Evolutionary conservation across 2,888 invertebrate genomes (phyloP).

Genomic region (Epinotia ramella): DNA sequence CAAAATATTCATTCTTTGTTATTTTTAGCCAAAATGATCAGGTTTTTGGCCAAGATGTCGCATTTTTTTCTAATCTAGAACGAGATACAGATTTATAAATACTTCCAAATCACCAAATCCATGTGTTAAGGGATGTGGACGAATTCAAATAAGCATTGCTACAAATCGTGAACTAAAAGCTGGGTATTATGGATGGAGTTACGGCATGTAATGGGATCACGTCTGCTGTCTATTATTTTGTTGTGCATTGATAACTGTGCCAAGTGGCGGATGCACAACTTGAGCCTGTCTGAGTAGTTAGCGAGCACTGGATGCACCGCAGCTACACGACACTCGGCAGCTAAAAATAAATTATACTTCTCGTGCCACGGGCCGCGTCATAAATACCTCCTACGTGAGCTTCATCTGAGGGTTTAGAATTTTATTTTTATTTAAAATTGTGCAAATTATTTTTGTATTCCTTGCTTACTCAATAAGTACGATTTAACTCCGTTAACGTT

Average conservation of each 20-base stretch:
- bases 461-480: not conserved
- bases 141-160: not conserved
- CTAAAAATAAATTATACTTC: slow-evolving; percentile 30
- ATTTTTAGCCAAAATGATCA: too few relatives aligned
- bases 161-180: not conserved
- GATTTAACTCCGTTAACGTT: not conserved
- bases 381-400: slow-evolving; percentile 1
- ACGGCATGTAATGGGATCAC: not conserved
- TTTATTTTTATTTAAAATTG: not conserved
- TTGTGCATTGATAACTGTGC: slow-evolving; percentile 33
- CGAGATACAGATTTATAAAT: too few relatives aligned
- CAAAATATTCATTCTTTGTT: too few relatives aligned
- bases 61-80: too few relatives aligned
- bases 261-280: slow-evolving; percentile 42
- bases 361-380: not conserved
- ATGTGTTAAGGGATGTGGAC: not conserved
- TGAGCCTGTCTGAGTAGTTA: slow-evolving; percentile 12
- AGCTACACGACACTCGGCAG: not conserved
- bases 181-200: not conserved
- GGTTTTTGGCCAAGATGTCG: too few relatives aligned
- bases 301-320: not conserved
- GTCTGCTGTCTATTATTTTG: slow-evolving; percentile 23
- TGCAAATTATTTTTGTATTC: not conserved
- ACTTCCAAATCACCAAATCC: too few relatives aligned
- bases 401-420: not conserved